Evolutionary conservation across 2,888 invertebrate species (phyloP).

Genomic region (Cremastobaeus sp.): DNA sequence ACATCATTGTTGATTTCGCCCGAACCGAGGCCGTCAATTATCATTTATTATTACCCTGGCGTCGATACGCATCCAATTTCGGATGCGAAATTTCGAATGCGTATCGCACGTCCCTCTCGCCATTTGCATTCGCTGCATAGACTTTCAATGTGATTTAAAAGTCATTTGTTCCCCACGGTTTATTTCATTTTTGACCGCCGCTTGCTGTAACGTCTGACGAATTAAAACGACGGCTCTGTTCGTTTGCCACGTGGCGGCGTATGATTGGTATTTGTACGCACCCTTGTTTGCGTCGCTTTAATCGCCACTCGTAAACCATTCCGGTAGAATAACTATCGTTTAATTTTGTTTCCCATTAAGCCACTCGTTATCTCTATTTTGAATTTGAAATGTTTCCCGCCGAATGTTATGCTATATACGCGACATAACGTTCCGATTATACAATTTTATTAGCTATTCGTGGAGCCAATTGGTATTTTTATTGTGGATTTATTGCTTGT

Average conservation of each 20-base stretch:
- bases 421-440: too few relatives aligned
- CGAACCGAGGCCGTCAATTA: slow-evolving; percentile 32
- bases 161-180: slow-evolving; percentile 1
- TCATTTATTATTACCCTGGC: slow-evolving; percentile 48
- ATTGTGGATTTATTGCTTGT: too few relatives aligned
- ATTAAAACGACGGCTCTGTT: slow-evolving; percentile 8
- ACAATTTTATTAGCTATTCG: too few relatives aligned
- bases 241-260: slow-evolving; percentile 45
- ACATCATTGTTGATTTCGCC: slow-evolving; percentile 4
- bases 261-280: slow-evolving; percentile 45
- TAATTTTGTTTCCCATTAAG: slow-evolving; percentile 28
- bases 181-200: slow-evolving; percentile 21
- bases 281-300: slow-evolving; percentile 39
- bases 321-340: slow-evolving; percentile 11
- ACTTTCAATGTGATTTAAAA: too few relatives aligned
- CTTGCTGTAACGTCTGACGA: slow-evolving; percentile 14
- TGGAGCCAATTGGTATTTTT: too few relatives aligned
- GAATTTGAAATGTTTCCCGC: too few relatives aligned
- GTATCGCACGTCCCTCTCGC: too few relatives aligned
- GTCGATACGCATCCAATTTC: slow-evolving; percentile 14
- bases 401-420: too few relatives aligned
- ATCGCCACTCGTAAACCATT: slow-evolving; percentile 38
- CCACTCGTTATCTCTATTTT: too few relatives aligned
- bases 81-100: background rate
- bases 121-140: too few relatives aligned